Evolutionary conservation across 2,797 vertebrate species (phyloP), one percentile per base, ranked within the genome.

Genomic region (Sciurus carolinensis): DNA sequence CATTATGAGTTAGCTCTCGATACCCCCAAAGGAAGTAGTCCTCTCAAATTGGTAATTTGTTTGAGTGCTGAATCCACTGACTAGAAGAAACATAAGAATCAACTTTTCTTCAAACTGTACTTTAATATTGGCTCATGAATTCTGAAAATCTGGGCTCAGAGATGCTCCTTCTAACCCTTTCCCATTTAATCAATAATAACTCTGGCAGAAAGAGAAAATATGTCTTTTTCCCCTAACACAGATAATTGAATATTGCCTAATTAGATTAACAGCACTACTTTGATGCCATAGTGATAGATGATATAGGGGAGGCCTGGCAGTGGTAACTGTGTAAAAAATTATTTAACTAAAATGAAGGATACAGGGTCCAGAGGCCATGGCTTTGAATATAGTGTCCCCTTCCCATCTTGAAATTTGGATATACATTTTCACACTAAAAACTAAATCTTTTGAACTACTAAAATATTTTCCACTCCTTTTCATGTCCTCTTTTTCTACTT

Each of bases 201-300:
- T 91, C 26, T 95, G 95, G 89, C 95, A 97, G 93, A 90, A 91
- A 96, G 57, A 94, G 87, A 95, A 93, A 91, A 62, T 89, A 54
- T 95, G 62, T 87, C n/a, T 93, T 86, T 94, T 95, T 20, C 17
- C 42, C 36, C 57, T 80, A 93, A 87, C 20, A 89, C 39, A 95
- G 62, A 72, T 95, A 97, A 97, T 96, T 96, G 95, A 96, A 96
- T 97, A 93, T 96, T 84, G 44, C 52, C 93, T 96, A 97, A 97
- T 97, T 96, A 95, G 87, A 97, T 96, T 96, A 97, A 95, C 80
- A 77, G 91, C 52, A 91, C 52, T 95, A 69, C 80, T 96, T 94
- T 92, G 93, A 96, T 97, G 87, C 54, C 75, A 81, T 52, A 89
- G 80, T 87, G 71, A 95, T 89, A 81, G 28, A 33, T 96, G 94